These are phyloP conservation scores for Platysternon megacephalum DNA, from an alignment of 2,113 vertebrate genomes.

Conservation along the genomic window DNA sequence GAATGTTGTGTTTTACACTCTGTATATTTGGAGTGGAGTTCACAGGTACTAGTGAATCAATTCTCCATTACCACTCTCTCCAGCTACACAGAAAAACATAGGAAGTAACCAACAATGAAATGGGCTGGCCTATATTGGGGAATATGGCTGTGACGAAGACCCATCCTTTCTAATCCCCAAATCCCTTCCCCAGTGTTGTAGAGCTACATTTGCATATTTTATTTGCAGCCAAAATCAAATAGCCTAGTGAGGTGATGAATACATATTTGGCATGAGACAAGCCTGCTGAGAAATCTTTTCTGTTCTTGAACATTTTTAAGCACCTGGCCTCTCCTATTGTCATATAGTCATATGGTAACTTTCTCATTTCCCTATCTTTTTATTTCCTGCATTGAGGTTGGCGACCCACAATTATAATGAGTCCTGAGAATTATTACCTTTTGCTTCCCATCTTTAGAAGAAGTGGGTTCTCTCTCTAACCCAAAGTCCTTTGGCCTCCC, in stretches of 20 bases:
- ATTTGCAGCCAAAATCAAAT: not conserved
- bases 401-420: not conserved
- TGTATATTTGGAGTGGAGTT: not conserved
- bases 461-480: not conserved
- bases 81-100: no score
- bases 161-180: not conserved
- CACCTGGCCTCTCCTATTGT: not conserved
- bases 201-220: not conserved
- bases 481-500: not conserved
- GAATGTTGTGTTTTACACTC: not conserved
- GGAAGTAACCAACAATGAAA: not conserved
- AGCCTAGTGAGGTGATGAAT: not conserved
- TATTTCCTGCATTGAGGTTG: not conserved
- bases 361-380: not conserved
- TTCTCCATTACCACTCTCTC: rapidly evolving
- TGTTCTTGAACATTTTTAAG: not conserved
- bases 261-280: not conserved
- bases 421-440: not conserved
- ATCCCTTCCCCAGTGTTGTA: rapidly evolving
- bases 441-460: not conserved
- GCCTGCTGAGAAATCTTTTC: not conserved
- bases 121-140: no score
- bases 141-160: not conserved
- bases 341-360: not conserved
- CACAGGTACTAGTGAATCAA: not conserved